phyloP scores from a whole-genome alignment of 2,888 invertebrate genomes.

The Leptinotarsa peninsularis region DNA sequence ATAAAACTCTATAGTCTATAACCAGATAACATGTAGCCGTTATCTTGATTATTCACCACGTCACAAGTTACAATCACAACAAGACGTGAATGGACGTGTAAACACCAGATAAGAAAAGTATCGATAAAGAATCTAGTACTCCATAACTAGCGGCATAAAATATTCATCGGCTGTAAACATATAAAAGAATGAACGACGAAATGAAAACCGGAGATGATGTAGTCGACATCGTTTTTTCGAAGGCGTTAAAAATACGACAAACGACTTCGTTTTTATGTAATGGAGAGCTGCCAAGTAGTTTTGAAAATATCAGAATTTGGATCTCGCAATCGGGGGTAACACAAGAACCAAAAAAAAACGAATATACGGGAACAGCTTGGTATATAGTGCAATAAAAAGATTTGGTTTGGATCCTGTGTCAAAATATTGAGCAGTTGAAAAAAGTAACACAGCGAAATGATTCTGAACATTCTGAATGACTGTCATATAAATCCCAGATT shows the following conservation, averaged over 20 bases:
- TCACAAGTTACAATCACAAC: constrained; percentile 26
- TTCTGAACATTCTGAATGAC: no score
- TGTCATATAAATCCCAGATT: no score
- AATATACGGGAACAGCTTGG: no score
- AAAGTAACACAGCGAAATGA: no score
- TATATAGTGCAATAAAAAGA: no score
- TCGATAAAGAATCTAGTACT: constrained; percentile 28
- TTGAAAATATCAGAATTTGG: neutral
- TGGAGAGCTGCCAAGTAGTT: neutral
- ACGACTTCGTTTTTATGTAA: neutral
- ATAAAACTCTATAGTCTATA: neutral
- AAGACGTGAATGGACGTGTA: constrained; percentile 33
- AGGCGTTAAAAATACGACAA: neutral
- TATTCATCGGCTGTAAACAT: constrained; percentile 13
- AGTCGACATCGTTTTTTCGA: neutral
- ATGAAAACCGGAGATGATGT: neutral
- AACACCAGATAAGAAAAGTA: constrained; percentile 28
- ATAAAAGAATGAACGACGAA: constrained; percentile 5
- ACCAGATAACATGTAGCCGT: neutral
- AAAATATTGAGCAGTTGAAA: no score
- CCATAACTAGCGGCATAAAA: neutral
- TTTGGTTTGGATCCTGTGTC: no score
- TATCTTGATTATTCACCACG: neutral
- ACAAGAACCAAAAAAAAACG: neutral
- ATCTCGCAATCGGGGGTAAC: neutral